Conservation (phyloP, 2,888 invertebrate species). For the Tachystola acroxantha region DNA sequence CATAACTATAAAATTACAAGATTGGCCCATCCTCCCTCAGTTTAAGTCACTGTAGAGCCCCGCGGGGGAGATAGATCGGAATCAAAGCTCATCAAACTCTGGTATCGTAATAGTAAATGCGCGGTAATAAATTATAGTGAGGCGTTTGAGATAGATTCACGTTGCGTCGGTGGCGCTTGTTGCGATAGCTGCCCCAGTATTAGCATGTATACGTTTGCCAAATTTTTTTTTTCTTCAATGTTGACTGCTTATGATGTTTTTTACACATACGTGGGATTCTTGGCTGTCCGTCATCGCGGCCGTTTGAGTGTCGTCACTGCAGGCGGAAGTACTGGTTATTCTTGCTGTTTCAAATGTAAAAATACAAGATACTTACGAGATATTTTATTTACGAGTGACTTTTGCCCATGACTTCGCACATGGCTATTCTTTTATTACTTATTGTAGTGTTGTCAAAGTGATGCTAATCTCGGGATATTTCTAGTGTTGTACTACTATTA, state of each 20-base stretch:
- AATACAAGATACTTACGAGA: too few species aligned
- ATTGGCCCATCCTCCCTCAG: too few species aligned
- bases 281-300: conserved; percentile 36
- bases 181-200: conserved; percentile 25
- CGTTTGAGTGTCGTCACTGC: conserved; percentile 43
- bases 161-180: conserved; percentile 28
- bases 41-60: too few species aligned
- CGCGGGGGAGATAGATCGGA: too few species aligned
- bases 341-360: conserved; percentile 4
- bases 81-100: too few species aligned
- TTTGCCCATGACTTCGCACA: too few species aligned
- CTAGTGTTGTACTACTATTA: too few species aligned
- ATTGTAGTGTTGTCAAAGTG: too few species aligned
- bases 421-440: too few species aligned
- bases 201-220: conserved; percentile 49
- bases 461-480: too few species aligned
- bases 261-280: conserved; percentile 48
- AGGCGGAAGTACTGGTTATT: conserved; percentile 42
- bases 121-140: conserved; percentile 46
- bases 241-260: conserved; percentile 40
- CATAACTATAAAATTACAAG: conserved; percentile 28
- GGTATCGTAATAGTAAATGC: conserved; percentile 20
- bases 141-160: conserved; percentile 37
- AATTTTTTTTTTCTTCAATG: conserved; percentile 49
- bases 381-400: too few species aligned